Base-by-base conservation (phyloP, 2,113 vertebrate genomes). In the Burhinus oedicnemus region DNA sequence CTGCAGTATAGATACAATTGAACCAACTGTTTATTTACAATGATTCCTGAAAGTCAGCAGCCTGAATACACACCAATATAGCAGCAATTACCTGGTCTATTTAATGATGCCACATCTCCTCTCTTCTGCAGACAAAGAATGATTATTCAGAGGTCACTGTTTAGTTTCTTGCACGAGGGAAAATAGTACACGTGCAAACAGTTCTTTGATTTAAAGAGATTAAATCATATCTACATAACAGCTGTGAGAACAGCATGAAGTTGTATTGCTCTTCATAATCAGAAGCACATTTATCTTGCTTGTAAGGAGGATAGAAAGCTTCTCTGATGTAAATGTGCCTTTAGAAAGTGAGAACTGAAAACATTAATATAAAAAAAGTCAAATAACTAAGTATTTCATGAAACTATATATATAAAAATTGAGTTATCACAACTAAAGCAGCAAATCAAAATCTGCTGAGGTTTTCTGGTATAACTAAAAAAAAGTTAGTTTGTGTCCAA, bases 391-490 rank as follows among this genome's bases (percentile, higher is more conserved):
- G 72, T 85, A 94, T 96, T 98, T 98, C 89, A 97, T 96, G 90
- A 95, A 98, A 97, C 97, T 98, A 98, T 97, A 97, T 97, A 95
- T 96, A 98, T 98, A 97, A 94, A 98, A 98, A 97, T 69, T 82
- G 97, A 97, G 97, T 98, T 97, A 98, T 98, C 96, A 97, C 97
- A 97, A 97, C 97, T 97, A 98, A 99, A 98, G 98, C 98, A 99
- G 98, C 98, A 98, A 98, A 98, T 98, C 97, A 97, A 96, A 90
- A 97, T 98, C 98, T 98, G 98, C 98, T 95, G 98, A 98, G 98
- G 98, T 98, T 97, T 97, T 98, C 98, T 97, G 97, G 98, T 97
- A 96, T 94, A 97, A 98, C 98, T 97, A 97, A 91, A 93, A 87
- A 76, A 77, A 79, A 45, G 96, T 98, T 97, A 98, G 98, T 97